A percentile compares a stretch with the other conserved stretches of the same genome.
These are phyloP conservation scores for Thymallus thymallus DNA, from an alignment of 2,113 vertebrate species.

Conservation along the genomic window DNA sequence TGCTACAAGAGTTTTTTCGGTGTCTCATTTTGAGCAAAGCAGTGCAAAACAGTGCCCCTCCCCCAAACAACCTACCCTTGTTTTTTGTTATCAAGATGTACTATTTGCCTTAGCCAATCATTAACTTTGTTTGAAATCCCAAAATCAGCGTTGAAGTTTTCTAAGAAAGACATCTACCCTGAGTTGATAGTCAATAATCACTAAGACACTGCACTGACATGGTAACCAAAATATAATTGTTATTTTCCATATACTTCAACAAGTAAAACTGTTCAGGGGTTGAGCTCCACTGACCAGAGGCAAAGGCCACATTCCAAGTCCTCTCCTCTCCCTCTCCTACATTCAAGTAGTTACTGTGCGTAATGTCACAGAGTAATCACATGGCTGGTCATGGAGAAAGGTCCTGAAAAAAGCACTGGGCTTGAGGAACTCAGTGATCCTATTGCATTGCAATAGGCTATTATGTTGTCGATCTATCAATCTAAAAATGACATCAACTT, in stretches of 20 bases:
- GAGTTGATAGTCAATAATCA: not conserved
- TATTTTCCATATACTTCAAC: slow-evolving; percentile 11
- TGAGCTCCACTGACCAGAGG: slow-evolving; percentile 25
- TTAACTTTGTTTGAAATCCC: slow-evolving; percentile 54
- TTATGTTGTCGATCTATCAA: not conserved
- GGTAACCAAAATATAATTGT: not conserved
- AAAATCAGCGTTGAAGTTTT: slow-evolving; percentile 16
- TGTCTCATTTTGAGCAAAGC: not conserved
- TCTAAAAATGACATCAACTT: slow-evolving; percentile 1
- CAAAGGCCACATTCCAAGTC: slow-evolving; percentile 43
- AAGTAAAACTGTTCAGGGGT: not conserved
- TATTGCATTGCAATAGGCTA: not conserved
- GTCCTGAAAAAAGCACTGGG: slow-evolving; percentile 8
- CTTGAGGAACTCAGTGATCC: slow-evolving; percentile 13
- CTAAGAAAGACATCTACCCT: slow-evolving; percentile 17
- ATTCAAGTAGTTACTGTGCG: slow-evolving; percentile 41
- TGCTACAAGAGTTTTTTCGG: not conserved
- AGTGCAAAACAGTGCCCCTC: not conserved
- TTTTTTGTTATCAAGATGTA: slow-evolving; percentile 58
- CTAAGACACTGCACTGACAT: too few species aligned
- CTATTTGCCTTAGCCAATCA: slow-evolving; percentile 69
- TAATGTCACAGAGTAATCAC: slow-evolving; percentile 53
- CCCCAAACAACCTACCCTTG: not conserved
- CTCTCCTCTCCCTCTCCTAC: slow-evolving; percentile 14
- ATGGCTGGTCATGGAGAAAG: slow-evolving; percentile 50